Percentiles rank a stretch among this genome's conserved stretches.
Evolutionary conservation across 2,797 vertebrate genomes (phyloP).

Genomic region (Vultur gryphus): DNA sequence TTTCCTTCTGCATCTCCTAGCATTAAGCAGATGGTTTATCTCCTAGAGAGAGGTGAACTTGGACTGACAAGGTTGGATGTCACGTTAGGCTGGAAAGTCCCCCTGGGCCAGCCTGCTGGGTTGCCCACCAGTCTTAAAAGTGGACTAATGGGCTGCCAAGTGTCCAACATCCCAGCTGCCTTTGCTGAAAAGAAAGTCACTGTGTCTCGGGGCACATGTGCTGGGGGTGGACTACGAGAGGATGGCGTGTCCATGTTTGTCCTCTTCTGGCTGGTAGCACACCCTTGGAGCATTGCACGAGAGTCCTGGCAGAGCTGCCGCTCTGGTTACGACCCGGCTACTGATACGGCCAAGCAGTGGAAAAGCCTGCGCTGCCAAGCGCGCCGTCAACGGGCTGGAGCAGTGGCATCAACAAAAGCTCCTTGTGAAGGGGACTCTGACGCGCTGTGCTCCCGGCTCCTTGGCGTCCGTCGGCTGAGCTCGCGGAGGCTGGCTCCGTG

Average conservation of each 20-base stretch:
- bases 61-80: neutral
- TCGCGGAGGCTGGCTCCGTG: slow-evolving; percentile 8
- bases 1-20: neutral
- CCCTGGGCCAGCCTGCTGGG: neutral
- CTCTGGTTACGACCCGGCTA: neutral
- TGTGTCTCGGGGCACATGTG: accelerated
- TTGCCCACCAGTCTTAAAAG: neutral
- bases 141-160: neutral
- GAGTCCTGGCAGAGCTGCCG: neutral
- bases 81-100: neutral
- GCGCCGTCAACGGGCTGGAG: accelerated
- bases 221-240: neutral
- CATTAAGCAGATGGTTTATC: neutral
- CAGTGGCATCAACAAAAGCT: neutral
- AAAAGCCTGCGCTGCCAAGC: neutral
- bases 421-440: slow-evolving; percentile 11
- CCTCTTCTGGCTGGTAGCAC: neutral
- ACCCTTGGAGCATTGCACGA: accelerated
- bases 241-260: neutral
- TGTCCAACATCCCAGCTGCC: neutral
- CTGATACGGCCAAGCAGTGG: neutral
- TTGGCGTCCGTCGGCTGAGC: neutral
- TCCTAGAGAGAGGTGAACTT: neutral
- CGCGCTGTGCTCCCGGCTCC: neutral
- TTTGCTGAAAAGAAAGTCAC: neutral